Evolutionary conservation across 2,113 vertebrate genomes (phyloP), one percentile per base, ranked within the genome.

Genomic region (Triplophysa rosa): DNA sequence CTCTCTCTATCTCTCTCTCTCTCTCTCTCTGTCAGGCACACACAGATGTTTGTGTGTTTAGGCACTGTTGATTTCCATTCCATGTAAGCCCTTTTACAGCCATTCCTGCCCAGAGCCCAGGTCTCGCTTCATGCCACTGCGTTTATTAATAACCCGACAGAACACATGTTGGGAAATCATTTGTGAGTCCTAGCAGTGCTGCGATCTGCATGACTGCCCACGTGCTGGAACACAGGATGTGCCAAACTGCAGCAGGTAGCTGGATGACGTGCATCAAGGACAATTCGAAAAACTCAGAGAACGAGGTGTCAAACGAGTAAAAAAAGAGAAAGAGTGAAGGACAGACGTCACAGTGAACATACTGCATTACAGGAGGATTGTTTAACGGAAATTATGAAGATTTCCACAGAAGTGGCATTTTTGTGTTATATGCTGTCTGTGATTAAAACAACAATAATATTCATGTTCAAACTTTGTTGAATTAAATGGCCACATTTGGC

Each of bases 141-240:
- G 76, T 80, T 84, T 84, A 86, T 86, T 86, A 86, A 84, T 84
- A 84, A 83, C 79, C 75, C 71, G n/a, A 62, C 64, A 33, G 82
- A 81, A 83, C 84, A 81, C 79, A 81, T 85, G 79, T 85, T 83
- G 79, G 71, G 79, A 83, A 83, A 85, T 85, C 66, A 83, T 85
- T 85, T 79, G 79, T 67, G 76, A 69, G 62, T 71, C 78, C 81
- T 56, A 10, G 75, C 58, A 56, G 84, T 23, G 23, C 61, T 47
- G 63, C 29, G 64, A 81, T 84, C 85, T 64, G 83, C 85, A 62
- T 78, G 80, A 78, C 49, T 84, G 78, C 42, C 33, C 72, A 45
- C 17, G n/a, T 63, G 79, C 40, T 66, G 76, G 70, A 83, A 83
- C 67, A 76, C 70, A 81, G 79, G 69, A 75, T 77, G 37, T 29